These are phyloP conservation scores for Phalanger gymnotis DNA, from an alignment of 2,797 vertebrate genomes.

Conservation along the genomic window DNA sequence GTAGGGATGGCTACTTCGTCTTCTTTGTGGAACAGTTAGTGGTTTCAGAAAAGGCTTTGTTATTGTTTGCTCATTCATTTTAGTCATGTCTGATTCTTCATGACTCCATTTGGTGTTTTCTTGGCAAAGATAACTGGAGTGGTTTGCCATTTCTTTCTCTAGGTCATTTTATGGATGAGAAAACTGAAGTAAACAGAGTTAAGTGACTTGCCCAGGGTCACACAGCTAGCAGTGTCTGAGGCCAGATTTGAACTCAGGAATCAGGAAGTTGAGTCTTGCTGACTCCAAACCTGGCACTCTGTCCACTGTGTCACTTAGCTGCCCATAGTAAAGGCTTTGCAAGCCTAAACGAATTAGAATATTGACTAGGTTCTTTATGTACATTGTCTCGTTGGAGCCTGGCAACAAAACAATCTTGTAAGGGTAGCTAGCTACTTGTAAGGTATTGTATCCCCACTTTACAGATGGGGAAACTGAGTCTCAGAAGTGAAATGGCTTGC, in stretches of 20 bases:
- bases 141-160: background rate
- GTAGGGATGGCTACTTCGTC: background rate
- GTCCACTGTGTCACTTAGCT: no score
- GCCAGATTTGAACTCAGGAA: background rate
- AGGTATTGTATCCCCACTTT: background rate
- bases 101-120: background rate
- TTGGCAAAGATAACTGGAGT: background rate
- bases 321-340: background rate
- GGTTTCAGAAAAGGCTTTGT: no score
- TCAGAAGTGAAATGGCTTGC: background rate
- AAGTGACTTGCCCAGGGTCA: background rate
- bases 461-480: background rate
- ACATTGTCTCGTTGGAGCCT: background rate
- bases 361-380: background rate
- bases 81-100: background rate
- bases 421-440: background rate
- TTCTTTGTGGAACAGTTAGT: background rate
- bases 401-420: background rate
- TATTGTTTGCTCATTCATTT: background rate
- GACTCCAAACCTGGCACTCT: background rate
- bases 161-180: background rate
- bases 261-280: background rate
- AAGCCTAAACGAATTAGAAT: background rate
- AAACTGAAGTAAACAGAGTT: background rate
- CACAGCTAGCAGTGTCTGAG: background rate